A percentile compares a stretch with the other conserved stretches of the same genome.
Evolutionary conservation across 2,888 invertebrate genomes (phyloP).

Genomic region (Kuschelorhynchus macadamiae): DNA sequence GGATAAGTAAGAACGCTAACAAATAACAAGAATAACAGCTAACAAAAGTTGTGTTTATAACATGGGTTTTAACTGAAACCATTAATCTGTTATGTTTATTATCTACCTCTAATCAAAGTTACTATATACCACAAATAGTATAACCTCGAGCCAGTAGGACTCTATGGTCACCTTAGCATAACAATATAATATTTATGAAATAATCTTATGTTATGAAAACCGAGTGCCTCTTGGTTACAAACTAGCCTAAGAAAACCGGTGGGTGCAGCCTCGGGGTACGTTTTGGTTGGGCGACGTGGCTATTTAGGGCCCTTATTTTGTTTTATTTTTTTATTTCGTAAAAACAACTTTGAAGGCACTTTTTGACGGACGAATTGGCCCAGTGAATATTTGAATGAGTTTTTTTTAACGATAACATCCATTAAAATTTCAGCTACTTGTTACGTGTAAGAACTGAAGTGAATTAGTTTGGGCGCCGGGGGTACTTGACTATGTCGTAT

Average conservation of each 20-base stretch:
- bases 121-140: slow-evolving; percentile 72
- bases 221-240: slow-evolving; percentile 71
- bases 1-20: slow-evolving; percentile 60
- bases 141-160: slow-evolving; percentile 51
- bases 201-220: slow-evolving; percentile 69
- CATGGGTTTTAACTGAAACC: slow-evolving; percentile 69
- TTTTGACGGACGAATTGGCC: slow-evolving; percentile 96
- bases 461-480: no score
- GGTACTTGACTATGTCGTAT: no score
- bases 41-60: slow-evolving; percentile 67
- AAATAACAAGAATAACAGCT: slow-evolving; percentile 69
- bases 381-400: slow-evolving; percentile 81
- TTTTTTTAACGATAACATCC: slow-evolving; percentile 50
- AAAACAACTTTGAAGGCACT: slow-evolving; percentile 96
- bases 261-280: slow-evolving; percentile 65
- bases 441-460: neutral
- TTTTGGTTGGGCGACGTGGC: slow-evolving; percentile 82
- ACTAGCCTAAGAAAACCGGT: slow-evolving; percentile 64
- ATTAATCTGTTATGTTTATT: slow-evolving; percentile 70
- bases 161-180: slow-evolving; percentile 68
- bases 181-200: slow-evolving; percentile 71
- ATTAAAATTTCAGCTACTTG: slow-evolving; percentile 13
- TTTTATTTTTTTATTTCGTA: slow-evolving; percentile 83
- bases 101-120: slow-evolving; percentile 70
- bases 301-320: slow-evolving; percentile 90